Base-by-base conservation (phyloP, 1,140 invertebrate genomes). In the Carcinoscorpius rotundicauda region DNA sequence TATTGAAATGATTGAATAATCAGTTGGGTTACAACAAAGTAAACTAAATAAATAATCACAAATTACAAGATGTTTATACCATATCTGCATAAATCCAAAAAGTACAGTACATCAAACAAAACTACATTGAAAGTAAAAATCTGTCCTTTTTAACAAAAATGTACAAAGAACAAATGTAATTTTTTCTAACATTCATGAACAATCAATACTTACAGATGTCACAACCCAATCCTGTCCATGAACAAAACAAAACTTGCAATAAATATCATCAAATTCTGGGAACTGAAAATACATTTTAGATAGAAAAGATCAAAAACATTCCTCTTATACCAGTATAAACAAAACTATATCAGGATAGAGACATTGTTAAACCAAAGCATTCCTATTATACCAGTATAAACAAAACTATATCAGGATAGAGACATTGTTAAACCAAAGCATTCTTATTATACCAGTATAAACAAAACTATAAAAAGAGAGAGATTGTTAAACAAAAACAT, bases 181-280 rank as follows among this genome's bases (percentile, higher is more conserved):
- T 29, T 29, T 29, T 29, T 29, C 29, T 29, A 29, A 29, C 29
- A 29, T 29, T 29, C 29, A 29, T 29, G 29, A 29, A 29, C 29
- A 29, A 29, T 29, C 52, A 52, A n/a, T 52, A 81, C 80, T 78
- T 76, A 87, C 86, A 10, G 83, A 80, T 55, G 83, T 81, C 52
- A 88, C 79, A 62, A 80, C 80, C 87, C 87, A 89, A 72, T 89
- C 87, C 5, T 80, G 78, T 8, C 87, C 87, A 76, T 82, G 85
- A 49, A 82, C 80, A 75, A 85, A 87, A 68, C 78, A 81, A 73
- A 87, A 87, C 72, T 85, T 86, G 73, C 85, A 87, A 70, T 87
- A 89, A 58, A 87, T 81, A 72, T 88, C 84, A 75, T 86, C 80
- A 74, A 82, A 64, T 49, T 84, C 82, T 57, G 84, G 83, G 77